Conservation (phyloP, 2,888 invertebrate species). For the Gnatocerus cornutus region DNA sequence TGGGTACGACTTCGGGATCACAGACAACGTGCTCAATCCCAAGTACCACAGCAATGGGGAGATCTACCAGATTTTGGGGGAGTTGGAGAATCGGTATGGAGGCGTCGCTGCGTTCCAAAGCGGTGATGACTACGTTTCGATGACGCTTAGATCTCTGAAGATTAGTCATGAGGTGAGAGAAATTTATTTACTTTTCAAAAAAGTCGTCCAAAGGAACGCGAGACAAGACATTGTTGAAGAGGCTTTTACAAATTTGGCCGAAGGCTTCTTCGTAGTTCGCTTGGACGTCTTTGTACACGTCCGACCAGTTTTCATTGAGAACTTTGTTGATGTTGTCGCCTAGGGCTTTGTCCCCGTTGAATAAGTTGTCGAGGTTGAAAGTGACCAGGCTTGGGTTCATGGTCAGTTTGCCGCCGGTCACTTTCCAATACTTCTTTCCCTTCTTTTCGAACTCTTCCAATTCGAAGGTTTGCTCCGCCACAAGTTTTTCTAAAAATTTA, state of each 20-base stretch:
- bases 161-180: constrained; percentile 80
- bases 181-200: not conserved
- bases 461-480: not conserved
- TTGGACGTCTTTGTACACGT: constrained; percentile 69
- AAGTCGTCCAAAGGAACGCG: not conserved
- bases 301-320: constrained; percentile 40
- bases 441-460: constrained; percentile 28
- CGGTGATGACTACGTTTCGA: constrained; percentile 79
- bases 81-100: constrained; percentile 80
- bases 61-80: constrained; percentile 77
- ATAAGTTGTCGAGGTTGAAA: constrained; percentile 63
- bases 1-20: constrained; percentile 83
- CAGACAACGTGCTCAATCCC: constrained; percentile 79
- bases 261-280: constrained; percentile 78
- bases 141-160: constrained; percentile 81
- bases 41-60: constrained; percentile 80
- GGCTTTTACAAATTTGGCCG: constrained; percentile 70
- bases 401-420: not conserved
- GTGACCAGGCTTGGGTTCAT: constrained; percentile 46
- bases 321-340: constrained; percentile 5
- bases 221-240: not conserved
- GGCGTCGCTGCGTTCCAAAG: constrained; percentile 81
- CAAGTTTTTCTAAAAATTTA: not conserved
- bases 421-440: constrained; percentile 1
- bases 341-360: constrained; percentile 56